phyloP scores from a whole-genome alignment of 2,797 vertebrate genomes.

The Thamnophis elegans region DNA sequence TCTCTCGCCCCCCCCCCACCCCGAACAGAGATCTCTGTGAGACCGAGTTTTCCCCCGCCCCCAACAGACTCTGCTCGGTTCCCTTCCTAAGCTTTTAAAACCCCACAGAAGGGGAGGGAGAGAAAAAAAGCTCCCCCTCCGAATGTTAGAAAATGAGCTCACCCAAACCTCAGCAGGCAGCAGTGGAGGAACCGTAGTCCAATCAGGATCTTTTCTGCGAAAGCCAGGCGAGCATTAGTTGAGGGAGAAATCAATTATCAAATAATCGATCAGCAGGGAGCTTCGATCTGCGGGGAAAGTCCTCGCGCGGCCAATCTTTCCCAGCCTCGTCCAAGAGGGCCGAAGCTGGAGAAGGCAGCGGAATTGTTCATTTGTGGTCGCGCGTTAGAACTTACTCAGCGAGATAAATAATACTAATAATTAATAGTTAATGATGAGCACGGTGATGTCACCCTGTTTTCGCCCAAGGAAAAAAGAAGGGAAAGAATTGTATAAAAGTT shows the following conservation, averaged over 20 bases:
- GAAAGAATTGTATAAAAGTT: background rate
- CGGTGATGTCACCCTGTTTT: background rate
- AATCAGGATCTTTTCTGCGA: slow-evolving; percentile 76
- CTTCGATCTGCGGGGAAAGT: slow-evolving; percentile 73
- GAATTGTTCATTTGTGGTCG: background rate
- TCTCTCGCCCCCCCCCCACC: background rate
- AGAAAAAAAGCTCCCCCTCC: slow-evolving; percentile 58
- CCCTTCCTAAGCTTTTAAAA: slow-evolving; percentile 32
- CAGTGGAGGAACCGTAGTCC: slow-evolving; percentile 74
- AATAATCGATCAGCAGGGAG: slow-evolving; percentile 83
- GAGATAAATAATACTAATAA: background rate
- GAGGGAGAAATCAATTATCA: slow-evolving; percentile 80
- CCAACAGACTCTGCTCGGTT: background rate
- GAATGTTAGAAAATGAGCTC: slow-evolving; percentile 78
- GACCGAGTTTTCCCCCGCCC: background rate
- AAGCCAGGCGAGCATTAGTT: slow-evolving; percentile 82
- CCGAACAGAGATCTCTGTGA: background rate
- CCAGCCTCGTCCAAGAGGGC: too few relatives aligned
- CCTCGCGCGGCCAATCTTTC: background rate
- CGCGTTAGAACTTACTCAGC: background rate
- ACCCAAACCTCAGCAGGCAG: slow-evolving; percentile 81
- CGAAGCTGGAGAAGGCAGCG: background rate
- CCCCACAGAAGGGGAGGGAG: background rate
- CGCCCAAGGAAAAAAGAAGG: background rate
- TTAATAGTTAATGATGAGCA: background rate